Base-by-base conservation (phyloP, 2,797 vertebrate species). In the Gobio occitaniae region DNA sequence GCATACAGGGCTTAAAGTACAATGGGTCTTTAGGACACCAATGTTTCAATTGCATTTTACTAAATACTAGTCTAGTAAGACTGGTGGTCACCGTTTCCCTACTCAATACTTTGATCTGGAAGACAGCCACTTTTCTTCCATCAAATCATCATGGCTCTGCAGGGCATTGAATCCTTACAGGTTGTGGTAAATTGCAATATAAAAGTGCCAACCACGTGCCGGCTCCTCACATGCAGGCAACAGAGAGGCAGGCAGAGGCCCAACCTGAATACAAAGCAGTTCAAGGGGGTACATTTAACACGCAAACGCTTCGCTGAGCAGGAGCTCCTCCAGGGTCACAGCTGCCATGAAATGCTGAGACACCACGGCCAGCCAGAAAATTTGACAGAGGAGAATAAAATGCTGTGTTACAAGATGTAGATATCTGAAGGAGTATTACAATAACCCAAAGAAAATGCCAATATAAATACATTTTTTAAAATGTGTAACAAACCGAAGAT, bases 241-340 rank as follows among this genome's bases (percentile, higher is more conserved):
- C 21, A 61, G 59, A 29, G 50, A 68, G 66, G 68, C 38, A 69
- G 76, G 54, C 54, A 70, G 65, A 82, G 25, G 44, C 36, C 61
- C 59, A 68, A 74, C 36, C 41, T 86, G 82, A 83, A 88, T 89
- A 70, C 74, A 69, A 76, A 85, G 50, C 78, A 65, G 79, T 75
- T 84, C 52, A 65, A 65, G 69, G 71, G 38, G 75, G 54, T 56
- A 78, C 74, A 76, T 80, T 83, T 83, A 79, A 77, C 82, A 80
- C 32, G 41, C 32, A 36, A 83, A 81, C 11, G 80, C 83, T 63
- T 74, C 78, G 11, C 68, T 44, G 52, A 84, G 59, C 85, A 83
- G 25, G 50, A 84, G 77, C 61, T 87, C 61, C 87, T 86, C 82
- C 70, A 80, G 83, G 81, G 83, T 82, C 78, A 76, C 75, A 61